Evolutionary conservation across 2,888 invertebrate genomes (phyloP), one percentile per base, ranked within the genome.

Genomic region (Anaspis maculata): DNA sequence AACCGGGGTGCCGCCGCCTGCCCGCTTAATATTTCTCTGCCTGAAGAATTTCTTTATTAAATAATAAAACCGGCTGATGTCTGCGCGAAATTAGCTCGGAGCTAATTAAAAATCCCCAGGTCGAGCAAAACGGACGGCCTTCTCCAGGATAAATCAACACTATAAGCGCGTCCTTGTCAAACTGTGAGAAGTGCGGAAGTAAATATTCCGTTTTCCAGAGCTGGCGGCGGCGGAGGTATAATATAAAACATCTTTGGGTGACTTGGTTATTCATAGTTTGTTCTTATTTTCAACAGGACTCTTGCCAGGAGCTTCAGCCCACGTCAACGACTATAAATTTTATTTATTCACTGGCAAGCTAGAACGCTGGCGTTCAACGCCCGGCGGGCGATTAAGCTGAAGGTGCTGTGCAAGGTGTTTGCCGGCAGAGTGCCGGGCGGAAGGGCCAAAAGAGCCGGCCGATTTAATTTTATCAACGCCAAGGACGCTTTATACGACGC

Each of bases 21-120:
- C n/a, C n/a, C n/a, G n/a, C n/a, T n/a, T n/a, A n/a, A n/a, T n/a
- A n/a, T n/a, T n/a, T n/a, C n/a, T n/a, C n/a, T 19, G 24, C 15
- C 29, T 27, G 30, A 48, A 48, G 45, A 44, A 46, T 34, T 49
- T 44, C 44, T 42, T 52, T 54, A 54, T 51, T 49, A 52, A 52
- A 53, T 54, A 48, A 54, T 52, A 49, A 54, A 52, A 48, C 43
- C 40, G 46, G 41, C 37, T 43, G 44, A 48, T 48, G 48, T 46
- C 46, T 44, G 49, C 31, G 41, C 34, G 32, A 51, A 54, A 56
- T 52, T 54, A 54, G 51, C 51, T 46, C 39, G 24, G 41, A 44
- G 47, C 51, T 56, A 56, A 56, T 56, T 56, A 56, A 56, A 56
- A 55, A 54, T 52, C 48, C 51, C 51, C 48, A 48, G 51, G 47